Evolutionary conservation across 2,888 invertebrate species (phyloP).

Genomic region (Drosophila meridiana): DNA sequence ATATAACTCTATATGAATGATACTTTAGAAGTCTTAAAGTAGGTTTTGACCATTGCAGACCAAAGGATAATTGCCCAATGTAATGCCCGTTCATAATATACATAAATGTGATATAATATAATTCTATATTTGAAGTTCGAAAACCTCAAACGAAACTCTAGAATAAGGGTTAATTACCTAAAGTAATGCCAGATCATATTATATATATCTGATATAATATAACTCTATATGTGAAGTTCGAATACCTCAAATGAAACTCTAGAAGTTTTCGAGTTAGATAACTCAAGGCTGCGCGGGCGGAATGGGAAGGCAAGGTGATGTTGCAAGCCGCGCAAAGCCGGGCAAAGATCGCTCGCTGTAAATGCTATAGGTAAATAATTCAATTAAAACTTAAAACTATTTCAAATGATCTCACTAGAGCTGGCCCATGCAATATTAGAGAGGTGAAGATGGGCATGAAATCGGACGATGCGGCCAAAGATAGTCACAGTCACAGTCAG

Average conservation of each 20-base stretch:
- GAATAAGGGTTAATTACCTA: background rate
- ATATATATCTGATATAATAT: background rate
- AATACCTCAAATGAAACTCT: background rate
- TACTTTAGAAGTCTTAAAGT: no score
- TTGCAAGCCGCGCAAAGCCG: background rate
- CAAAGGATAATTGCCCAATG: no score
- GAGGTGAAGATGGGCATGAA: constrained; percentile 35
- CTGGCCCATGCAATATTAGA: constrained; percentile 17
- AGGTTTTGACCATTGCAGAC: no score
- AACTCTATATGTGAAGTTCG: background rate
- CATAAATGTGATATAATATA: no score
- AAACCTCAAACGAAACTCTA: no score
- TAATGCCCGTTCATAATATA: no score
- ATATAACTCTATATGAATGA: no score
- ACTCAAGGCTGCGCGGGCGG: constrained; percentile 1
- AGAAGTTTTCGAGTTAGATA: background rate
- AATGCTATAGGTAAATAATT: background rate
- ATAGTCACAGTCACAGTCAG: constrained; percentile 32
- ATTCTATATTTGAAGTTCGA: no score
- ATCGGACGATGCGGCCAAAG: constrained; percentile 38
- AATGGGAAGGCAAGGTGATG: background rate
- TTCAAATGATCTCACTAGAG: constrained; percentile 14
- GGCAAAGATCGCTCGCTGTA: background rate
- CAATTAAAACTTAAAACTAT: constrained; percentile 1
- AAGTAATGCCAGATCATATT: background rate